Percentiles rank a stretch among this genome's conserved stretches.
Evolutionary conservation across 2,113 vertebrate genomes (phyloP).

Genomic region (Aptenodytes forsteri): DNA sequence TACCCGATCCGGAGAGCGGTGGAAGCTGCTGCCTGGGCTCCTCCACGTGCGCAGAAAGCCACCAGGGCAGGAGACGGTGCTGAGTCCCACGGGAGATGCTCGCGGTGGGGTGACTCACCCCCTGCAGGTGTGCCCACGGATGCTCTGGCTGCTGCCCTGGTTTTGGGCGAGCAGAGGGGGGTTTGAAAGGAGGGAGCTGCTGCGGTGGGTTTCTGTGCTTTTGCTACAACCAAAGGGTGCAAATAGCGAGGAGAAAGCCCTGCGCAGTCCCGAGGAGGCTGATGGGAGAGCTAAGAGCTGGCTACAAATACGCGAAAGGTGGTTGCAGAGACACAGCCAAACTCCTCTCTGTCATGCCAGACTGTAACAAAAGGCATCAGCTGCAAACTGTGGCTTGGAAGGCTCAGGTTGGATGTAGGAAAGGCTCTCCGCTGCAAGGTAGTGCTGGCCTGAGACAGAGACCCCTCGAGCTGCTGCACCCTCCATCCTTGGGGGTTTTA

Average conservation of each 20-base stretch:
- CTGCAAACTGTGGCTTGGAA: neutral
- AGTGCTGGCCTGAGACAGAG: neutral
- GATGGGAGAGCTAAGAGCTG: neutral
- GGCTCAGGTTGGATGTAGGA: neutral
- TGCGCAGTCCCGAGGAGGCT: neutral
- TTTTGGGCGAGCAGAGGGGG: neutral
- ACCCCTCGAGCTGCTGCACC: accelerated
- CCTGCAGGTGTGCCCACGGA: neutral
- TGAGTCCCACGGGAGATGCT: neutral
- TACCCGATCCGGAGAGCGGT: accelerated
- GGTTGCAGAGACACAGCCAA: neutral
- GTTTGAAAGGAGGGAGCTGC: neutral
- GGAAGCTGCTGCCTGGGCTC: neutral
- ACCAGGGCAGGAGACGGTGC: accelerated
- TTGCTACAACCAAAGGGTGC: neutral
- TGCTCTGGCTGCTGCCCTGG: neutral
- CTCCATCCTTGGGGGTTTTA: neutral
- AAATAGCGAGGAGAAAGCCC: accelerated
- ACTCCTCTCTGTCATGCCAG: accelerated
- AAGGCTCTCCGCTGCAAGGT: accelerated
- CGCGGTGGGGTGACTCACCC: neutral
- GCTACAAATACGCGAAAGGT: neutral
- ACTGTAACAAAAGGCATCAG: neutral
- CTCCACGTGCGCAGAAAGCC: neutral
- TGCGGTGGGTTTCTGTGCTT: neutral